Evolutionary conservation across 2,797 vertebrate genomes (phyloP), one percentile per base, ranked within the genome.

Genomic region (Leptatherina wallacei): DNA sequence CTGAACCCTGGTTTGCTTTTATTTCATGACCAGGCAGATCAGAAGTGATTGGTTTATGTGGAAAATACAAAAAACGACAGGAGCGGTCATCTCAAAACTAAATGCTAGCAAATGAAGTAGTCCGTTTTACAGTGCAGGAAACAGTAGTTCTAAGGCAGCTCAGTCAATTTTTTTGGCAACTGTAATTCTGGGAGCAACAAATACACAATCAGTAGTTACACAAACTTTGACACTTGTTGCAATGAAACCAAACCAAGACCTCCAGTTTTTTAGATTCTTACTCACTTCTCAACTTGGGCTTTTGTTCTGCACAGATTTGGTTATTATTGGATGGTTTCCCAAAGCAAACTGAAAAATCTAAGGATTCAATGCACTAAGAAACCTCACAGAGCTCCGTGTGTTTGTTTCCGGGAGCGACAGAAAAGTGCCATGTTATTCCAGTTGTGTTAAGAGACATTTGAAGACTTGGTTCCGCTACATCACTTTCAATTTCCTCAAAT

Each of bases 171-270:
- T 0, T 52, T 71, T 52, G 83, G 77, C 69, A 76, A 64, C 70
- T 18, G 33, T 3, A 49, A 27, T 61, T 77, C 44, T 60, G 71
- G 55, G 61, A 61, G 63, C 6, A 4, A 27, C 30, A 58, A 85
- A 57, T 72, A 63, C 74, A 66, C 64, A 84, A 75, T 95, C 93
- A 94, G 93, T 94, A 94, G 93, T 94, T 22, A 1, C 5, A 56
- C 67, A 83, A 59, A 40, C 58, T 81, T 72, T 65, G 38, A 75
- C 33, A 13, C 24, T 55, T 60, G 60, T 36, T 12, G 0, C 20
- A 64, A 24, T 24, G 1, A 47, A 7, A 3, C 63, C 27, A 35
- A 10, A 65, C 12, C 27, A 56, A 51, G 24, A 67, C 18, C 20
- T 76, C 73, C 60, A 71, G 62, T 77, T 76, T 27, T 20, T 32